A percentile compares a stretch with the other conserved stretches of the same genome.
Conservation (phyloP, 1,140 invertebrate species). For the Conopomorpha cramerella region DNA sequence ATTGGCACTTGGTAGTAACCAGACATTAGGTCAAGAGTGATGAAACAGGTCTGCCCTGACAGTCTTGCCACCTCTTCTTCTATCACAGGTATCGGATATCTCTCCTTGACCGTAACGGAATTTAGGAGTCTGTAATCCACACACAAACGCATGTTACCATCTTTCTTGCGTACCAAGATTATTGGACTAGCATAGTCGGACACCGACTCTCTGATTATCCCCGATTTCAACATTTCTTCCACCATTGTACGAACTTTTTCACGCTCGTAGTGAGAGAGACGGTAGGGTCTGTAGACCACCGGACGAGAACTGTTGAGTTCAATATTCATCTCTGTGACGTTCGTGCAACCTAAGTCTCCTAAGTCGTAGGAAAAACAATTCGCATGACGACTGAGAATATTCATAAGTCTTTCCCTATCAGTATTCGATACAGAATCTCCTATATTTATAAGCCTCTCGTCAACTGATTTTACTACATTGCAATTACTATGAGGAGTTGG, state of each 20-base stretch:
- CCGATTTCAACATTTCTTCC: conserved; percentile 7
- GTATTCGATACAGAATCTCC: background rate
- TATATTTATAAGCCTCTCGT: background rate
- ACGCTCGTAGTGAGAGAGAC: conserved; percentile 1
- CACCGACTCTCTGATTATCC: conserved; percentile 21
- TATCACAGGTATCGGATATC: conserved; percentile 5
- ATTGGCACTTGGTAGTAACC: conserved; percentile 56
- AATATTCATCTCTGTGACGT: conserved; percentile 9
- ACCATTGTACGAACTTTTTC: conserved; percentile 3
- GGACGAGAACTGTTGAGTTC: conserved; percentile 9
- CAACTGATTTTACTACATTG: background rate
- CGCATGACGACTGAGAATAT: conserved; percentile 5
- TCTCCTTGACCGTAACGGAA: conserved; percentile 1
- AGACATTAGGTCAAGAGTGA: conserved; percentile 41
- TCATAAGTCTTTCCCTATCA: background rate
- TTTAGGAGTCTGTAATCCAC: conserved; percentile 4
- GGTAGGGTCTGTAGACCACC: conserved; percentile 11
- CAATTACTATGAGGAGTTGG: background rate
- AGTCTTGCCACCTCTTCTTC: conserved; percentile 34
- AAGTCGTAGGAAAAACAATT: conserved; percentile 13
- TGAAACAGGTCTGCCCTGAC: conserved; percentile 28
- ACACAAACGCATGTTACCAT: conserved; percentile 8
- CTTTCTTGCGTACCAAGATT: conserved; percentile 10
- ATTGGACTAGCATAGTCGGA: conserved; percentile 13
- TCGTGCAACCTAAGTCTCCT: conserved; percentile 7